Conservation (phyloP, 2,888 invertebrate species). For the Allygus modestus region DNA sequence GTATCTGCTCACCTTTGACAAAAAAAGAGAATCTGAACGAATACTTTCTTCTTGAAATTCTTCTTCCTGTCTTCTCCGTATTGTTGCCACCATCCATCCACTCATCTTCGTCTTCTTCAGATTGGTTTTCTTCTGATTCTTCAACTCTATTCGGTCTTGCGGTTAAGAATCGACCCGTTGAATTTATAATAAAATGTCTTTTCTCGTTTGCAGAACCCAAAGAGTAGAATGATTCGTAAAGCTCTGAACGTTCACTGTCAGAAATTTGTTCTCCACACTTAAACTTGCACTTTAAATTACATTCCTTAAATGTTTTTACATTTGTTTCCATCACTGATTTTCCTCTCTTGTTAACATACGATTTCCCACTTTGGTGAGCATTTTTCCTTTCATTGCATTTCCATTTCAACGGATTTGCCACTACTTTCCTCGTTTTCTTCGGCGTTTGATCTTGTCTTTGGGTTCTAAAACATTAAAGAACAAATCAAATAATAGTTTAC, state of each 20-base stretch:
- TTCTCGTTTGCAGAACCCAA: constrained; percentile 45
- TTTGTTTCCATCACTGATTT: constrained; percentile 44
- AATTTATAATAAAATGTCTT: constrained; percentile 58
- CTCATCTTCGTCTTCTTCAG: constrained; percentile 3
- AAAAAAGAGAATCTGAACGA: too few species aligned
- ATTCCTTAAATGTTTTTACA: constrained; percentile 47
- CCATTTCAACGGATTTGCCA: constrained; percentile 39
- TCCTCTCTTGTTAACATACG: constrained; percentile 52
- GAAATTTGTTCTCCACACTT: constrained; percentile 56
- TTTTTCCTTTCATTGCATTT: constrained; percentile 50
- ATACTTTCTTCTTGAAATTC: constrained; percentile 48
- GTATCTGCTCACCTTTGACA: too few species aligned
- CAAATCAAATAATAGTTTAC: background rate
- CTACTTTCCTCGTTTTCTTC: constrained; percentile 37
- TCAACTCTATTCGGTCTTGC: constrained; percentile 59
- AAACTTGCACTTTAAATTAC: constrained; percentile 53
- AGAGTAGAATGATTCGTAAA: constrained; percentile 57
- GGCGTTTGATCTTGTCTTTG: background rate
- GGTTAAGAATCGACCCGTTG: constrained; percentile 51
- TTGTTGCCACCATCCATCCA: constrained; percentile 21
- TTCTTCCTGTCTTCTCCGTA: constrained; percentile 3
- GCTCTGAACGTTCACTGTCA: constrained; percentile 37
- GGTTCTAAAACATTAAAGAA: constrained; percentile 4
- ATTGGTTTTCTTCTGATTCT: constrained; percentile 63
- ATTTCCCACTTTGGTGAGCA: constrained; percentile 55